Evolutionary conservation across 2,888 invertebrate genomes (phyloP), one percentile per base, ranked within the genome.

Genomic region (Perizoma flavofasciatum): DNA sequence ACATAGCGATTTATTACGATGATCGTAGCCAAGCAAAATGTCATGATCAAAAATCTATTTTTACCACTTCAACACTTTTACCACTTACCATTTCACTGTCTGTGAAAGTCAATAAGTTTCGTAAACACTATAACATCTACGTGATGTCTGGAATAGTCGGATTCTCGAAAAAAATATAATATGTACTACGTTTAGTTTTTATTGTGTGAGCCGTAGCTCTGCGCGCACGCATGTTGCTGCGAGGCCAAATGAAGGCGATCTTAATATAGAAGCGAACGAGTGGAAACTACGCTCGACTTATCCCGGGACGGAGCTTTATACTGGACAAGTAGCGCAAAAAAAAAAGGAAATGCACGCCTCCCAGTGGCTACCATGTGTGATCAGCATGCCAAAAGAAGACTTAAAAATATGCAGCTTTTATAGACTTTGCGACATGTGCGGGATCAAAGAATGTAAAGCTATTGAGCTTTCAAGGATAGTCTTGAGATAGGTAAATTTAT

Each of bases 151-250:
- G 76, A 72, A 78, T 81, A 77, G 74, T 85, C 82, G 84, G 72
- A 73, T 79, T 89, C 85, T 85, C 79, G 71, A 74, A 79, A 83
- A 88, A 89, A 86, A 88, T 89, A 88, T 88, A 87, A 86, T 87
- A 89, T 83, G 88, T 86, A 79, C 87, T 88, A 85, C 89, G 91
- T 86, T 88, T 88, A 82, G 78, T 81, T 87, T 85, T 88, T 83
- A 80, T 81, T 83, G 85, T 76, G 82, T 75, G 80, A 72, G 66
- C 79, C 77, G 71, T 75, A 72, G 75, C 71, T 81, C 76, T 89
- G 90, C 88, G 89, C 83, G 73, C 66, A 75, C 83, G 85, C 91
- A 91, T 91, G 68, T 67, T 78, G 77, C 68, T 61, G 63, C 85
- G 88, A 89, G 89, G 89, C 83, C 88, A 78, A 74, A 44, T 74